A percentile compares a stretch with the other conserved stretches of the same genome.
Conservation (phyloP, 1,140 invertebrate genomes). For the Drosophila nigromelanica region DNA sequence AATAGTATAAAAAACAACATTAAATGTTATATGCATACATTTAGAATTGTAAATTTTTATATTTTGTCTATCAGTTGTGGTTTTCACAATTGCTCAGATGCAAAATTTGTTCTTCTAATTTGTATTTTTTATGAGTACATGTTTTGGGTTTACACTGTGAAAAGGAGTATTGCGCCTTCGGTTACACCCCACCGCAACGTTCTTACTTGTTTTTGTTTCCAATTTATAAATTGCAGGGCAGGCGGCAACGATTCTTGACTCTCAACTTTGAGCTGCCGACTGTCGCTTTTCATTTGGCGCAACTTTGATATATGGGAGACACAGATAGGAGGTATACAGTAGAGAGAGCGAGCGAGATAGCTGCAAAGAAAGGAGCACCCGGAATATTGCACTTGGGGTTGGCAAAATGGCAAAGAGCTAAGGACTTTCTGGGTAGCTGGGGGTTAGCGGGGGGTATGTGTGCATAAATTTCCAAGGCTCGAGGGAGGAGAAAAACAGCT, state of each 20-base stretch:
- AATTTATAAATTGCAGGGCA: constrained; percentile 73
- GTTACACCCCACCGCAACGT: no score
- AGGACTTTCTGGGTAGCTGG: constrained; percentile 3
- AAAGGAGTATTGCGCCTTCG: no score
- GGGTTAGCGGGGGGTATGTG: constrained; percentile 11
- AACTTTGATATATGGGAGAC: constrained; percentile 47
- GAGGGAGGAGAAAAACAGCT: constrained; percentile 6
- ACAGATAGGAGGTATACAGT: constrained; percentile 5
- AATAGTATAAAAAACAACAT: no score
- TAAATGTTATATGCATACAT: no score
- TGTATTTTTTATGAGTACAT: no score
- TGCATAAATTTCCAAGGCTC: constrained; percentile 47
- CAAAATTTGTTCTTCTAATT: no score
- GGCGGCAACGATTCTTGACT: constrained; percentile 33
- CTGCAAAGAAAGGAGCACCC: neutral
- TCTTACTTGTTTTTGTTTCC: constrained; percentile 23
- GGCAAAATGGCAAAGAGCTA: constrained; percentile 38
- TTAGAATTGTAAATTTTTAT: no score
- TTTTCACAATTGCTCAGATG: no score
- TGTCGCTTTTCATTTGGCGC: constrained; percentile 48
- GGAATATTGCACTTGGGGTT: constrained; percentile 41
- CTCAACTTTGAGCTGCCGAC: constrained; percentile 33
- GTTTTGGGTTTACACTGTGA: no score
- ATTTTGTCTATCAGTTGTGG: no score
- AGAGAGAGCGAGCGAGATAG: neutral